These are phyloP conservation scores for Drosophila suboccidentalis DNA, from an alignment of 2,888 invertebrate species.

Conservation along the genomic window DNA sequence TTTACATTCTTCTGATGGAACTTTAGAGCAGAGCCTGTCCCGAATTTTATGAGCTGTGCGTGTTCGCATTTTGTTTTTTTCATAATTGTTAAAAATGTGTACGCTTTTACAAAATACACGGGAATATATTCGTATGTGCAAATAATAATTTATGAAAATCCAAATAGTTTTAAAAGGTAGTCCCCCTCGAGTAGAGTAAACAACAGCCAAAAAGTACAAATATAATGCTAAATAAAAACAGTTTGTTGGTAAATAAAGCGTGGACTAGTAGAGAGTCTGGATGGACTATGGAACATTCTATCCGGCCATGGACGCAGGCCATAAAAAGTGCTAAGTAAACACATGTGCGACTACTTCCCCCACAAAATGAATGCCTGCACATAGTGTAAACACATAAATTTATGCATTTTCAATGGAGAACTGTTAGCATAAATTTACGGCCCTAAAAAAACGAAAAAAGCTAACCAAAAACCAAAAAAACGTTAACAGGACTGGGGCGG, in stretches of 20 bases:
- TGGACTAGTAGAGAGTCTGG: conserved; percentile 20
- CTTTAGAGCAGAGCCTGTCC: conserved; percentile 58
- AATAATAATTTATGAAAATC: conserved; percentile 77
- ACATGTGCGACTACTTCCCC: conserved; percentile 58
- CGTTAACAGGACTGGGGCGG: conserved; percentile 26
- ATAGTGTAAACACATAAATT: conserved; percentile 81
- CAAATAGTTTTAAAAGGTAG: conserved; percentile 55
- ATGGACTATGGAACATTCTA: conserved; percentile 23
- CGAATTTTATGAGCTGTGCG: conserved; percentile 64
- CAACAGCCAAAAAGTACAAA: conserved; percentile 52
- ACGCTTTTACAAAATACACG: conserved; percentile 26
- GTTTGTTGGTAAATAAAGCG: conserved; percentile 68
- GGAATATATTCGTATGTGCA: conserved; percentile 25
- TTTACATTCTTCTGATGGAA: conserved; percentile 62
- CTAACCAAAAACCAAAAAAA: conserved; percentile 6
- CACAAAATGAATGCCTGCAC: conserved; percentile 70
- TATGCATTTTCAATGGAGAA: conserved; percentile 81
- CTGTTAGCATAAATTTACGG: conserved; percentile 81
- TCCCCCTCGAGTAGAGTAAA: conserved; percentile 19
- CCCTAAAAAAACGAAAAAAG: conserved; percentile 42
- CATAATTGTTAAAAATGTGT: conserved; percentile 28
- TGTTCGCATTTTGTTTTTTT: conserved; percentile 36
- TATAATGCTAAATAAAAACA: conserved; percentile 70
- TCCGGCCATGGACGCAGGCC: conserved; percentile 48
- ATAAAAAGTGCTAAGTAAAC: conserved; percentile 80